A percentile compares a stretch with the other conserved stretches of the same genome.
These are phyloP conservation scores for Yponomeuta plumbellus DNA, from an alignment of 2,888 invertebrate genomes.

Conservation along the genomic window DNA sequence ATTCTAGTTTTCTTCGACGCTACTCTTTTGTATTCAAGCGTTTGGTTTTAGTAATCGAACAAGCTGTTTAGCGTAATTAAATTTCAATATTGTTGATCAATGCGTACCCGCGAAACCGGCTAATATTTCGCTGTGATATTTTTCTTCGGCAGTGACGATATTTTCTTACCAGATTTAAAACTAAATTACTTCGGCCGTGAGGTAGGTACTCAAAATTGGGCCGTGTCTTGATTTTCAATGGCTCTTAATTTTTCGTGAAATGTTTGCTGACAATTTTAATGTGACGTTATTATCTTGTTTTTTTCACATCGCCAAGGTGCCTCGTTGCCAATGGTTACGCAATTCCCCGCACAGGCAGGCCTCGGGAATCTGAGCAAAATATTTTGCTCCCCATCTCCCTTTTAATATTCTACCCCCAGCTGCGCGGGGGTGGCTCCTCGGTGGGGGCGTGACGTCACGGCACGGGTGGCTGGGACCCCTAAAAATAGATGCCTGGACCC, in stretches of 20 bases:
- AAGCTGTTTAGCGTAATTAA: background rate
- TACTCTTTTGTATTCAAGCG: background rate
- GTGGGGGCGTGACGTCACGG: slow-evolving; percentile 16
- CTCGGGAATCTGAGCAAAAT: background rate
- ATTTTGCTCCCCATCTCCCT: slow-evolving; percentile 5
- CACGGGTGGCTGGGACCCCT: slow-evolving; percentile 36
- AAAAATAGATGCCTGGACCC: slow-evolving; percentile 64
- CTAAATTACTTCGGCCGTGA: too few relatives aligned
- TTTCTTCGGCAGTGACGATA: too few relatives aligned
- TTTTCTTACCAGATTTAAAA: too few relatives aligned
- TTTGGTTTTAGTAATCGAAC: background rate
- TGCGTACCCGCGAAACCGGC: background rate
- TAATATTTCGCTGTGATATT: background rate
- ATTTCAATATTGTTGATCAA: background rate
- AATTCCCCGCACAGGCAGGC: background rate
- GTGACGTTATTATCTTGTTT: background rate
- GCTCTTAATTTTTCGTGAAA: background rate
- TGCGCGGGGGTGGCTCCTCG: background rate
- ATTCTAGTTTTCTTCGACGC: background rate
- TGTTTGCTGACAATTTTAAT: background rate
- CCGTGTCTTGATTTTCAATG: background rate
- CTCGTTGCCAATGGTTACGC: background rate
- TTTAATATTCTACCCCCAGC: slow-evolving; percentile 6
- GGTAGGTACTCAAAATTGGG: too few relatives aligned
- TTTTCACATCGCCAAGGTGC: background rate